phyloP scores from a whole-genome alignment of 2,888 invertebrate species.

The Flexamia atlantica region DNA sequence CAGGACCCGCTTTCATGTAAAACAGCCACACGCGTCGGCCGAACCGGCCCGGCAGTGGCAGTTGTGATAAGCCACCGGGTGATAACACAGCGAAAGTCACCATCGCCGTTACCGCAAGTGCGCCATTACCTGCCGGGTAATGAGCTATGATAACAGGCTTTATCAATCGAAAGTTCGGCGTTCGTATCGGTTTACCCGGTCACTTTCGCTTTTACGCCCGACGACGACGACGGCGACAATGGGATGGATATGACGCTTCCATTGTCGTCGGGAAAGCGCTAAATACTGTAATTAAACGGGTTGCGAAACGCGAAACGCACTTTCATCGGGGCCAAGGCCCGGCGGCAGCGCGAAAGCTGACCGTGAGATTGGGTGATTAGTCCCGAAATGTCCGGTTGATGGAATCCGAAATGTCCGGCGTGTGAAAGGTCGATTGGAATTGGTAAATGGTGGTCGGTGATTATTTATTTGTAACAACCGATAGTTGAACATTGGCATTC shows the following conservation, averaged over 20 bases:
- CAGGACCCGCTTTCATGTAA: conserved; percentile 42
- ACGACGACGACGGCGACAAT: conserved; percentile 10
- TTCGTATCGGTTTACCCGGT: conserved; percentile 44
- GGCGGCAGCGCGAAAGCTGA: conserved; percentile 6
- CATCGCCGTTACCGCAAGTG: conserved; percentile 27
- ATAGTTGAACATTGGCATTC: too few relatives aligned
- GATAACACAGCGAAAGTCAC: conserved; percentile 42
- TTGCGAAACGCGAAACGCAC: conserved; percentile 8
- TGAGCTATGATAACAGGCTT: conserved; percentile 56
- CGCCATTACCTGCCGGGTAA: conserved; percentile 52
- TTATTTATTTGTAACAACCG: too few relatives aligned
- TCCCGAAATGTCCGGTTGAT: background rate
- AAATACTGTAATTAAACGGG: conserved; percentile 43
- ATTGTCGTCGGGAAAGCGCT: conserved; percentile 45
- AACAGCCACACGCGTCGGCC: conserved; percentile 12
- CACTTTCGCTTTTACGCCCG: background rate
- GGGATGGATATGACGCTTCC: conserved; percentile 11
- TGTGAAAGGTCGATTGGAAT: background rate
- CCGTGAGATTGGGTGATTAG: background rate
- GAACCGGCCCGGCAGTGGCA: background rate
- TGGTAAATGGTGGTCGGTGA: background rate
- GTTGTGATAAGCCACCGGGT: conserved; percentile 19
- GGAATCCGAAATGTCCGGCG: background rate
- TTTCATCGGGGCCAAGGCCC: conserved; percentile 49
- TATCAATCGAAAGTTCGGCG: conserved; percentile 59